Base-by-base conservation (phyloP, 2,113 vertebrate species). In the Tringa solitaria region DNA sequence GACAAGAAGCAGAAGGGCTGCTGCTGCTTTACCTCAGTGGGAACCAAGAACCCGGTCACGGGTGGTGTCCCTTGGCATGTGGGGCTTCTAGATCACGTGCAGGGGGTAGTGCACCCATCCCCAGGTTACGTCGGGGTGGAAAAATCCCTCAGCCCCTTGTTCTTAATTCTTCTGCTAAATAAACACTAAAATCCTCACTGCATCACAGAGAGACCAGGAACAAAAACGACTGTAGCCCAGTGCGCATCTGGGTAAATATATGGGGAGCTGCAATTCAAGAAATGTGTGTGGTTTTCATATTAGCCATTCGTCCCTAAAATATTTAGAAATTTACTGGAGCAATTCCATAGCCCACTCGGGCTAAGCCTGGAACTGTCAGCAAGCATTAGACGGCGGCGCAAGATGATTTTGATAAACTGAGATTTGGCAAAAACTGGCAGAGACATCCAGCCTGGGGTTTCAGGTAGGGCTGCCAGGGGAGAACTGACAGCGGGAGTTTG, bases 11-110 rank as follows among this genome's bases (percentile, higher is more conserved):
- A 50, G 17, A 91, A 27, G 24, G 28, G 59, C 51, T 56, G 81
- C 46, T 54, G 26, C 89, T 67, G 33, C 46, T 81, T 64, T 60
- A 41, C 30, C 37, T 51, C 15, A 23, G 46, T 6, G 33, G 37
- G 30, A n/a, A 6, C 37, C 17, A n/a, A 43, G 18, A 50, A 68
- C 0, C 0, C 8, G 27, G n/a, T 45, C 1, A 0, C 0, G 1
- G 33, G 10, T 21, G 56, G 5, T 56, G 39, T 48, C 35, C 35
- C 27, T 32, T 69, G 53, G 33, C 27, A 6, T 3, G 14, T 13
- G 41, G 39, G 28, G 30, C 12, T 21, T 82, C 37, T 17, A 46
- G 45, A 30, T 20, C 19, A 7, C 23, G 5, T 0, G 3, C 10
- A 32, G 2, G 12, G 35, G 28, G 10, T 8, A 26, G 46, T 46